Evolutionary conservation across 2,113 vertebrate genomes (phyloP).

Genomic region (Spermophilus dauricus): DNA sequence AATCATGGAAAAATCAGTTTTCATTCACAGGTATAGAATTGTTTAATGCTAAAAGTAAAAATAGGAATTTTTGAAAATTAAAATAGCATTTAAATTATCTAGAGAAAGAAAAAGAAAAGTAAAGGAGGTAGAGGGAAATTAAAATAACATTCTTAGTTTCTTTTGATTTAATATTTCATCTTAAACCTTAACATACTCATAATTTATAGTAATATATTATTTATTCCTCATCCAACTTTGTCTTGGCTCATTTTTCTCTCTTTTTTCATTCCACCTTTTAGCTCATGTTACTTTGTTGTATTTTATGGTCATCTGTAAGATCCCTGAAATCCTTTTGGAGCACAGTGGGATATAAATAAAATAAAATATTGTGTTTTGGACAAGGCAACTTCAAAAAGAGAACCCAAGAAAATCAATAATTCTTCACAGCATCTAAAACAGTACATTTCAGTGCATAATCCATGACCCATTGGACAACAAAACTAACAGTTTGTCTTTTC

Average conservation of each 20-base stretch:
- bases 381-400: background rate
- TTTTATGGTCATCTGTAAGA: slow-evolving; percentile 67
- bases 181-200: slow-evolving; percentile 17
- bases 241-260: slow-evolving; percentile 45
- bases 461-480: background rate
- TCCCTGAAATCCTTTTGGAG: slow-evolving; percentile 41
- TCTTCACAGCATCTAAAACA: background rate
- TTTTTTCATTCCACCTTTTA: slow-evolving; percentile 51
- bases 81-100: slow-evolving; percentile 51
- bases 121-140: background rate
- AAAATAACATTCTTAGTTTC: slow-evolving; percentile 9
- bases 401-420: slow-evolving; percentile 31
- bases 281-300: slow-evolving; percentile 41
- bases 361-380: slow-evolving; percentile 59
- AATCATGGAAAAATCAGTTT: slow-evolving; percentile 14
- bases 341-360: slow-evolving; percentile 70
- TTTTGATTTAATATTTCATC: slow-evolving; percentile 54
- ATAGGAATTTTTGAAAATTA: slow-evolving; percentile 33
- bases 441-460: background rate
- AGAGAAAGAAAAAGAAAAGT: background rate
- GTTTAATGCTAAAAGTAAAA: slow-evolving; percentile 59
- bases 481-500: background rate
- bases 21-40: background rate
- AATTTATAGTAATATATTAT: slow-evolving; percentile 56
- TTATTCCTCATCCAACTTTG: slow-evolving; percentile 30